Base-by-base conservation (phyloP, 2,113 vertebrate species). In the Polyodon spathula region DNA sequence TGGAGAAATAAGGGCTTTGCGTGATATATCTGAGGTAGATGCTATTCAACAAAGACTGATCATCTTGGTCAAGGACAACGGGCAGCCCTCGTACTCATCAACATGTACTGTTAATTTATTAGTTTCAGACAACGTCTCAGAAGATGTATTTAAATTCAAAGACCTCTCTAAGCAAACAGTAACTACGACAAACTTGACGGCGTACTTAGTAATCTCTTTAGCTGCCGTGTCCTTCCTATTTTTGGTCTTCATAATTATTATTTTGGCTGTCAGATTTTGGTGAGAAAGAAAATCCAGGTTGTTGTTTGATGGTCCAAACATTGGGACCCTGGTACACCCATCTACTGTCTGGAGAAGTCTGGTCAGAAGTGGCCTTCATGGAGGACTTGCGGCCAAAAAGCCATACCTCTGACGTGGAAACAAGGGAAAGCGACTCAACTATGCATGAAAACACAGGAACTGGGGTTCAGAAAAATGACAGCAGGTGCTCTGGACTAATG, bases 1-100 rank as follows among this genome's bases (percentile, higher is more conserved):
- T 2, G 74, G 74, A 17, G 72, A 72, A 48, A 74, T 76, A 63
- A 72, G 65, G 52, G 56, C 60, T 4, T 56, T 65, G 15, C 56
- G 74, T 41, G 66, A 68, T 38, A 60, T 76, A 60, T 62, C 68
- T 65, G 66, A 77, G 56, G 68, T 62, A 63, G 73, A 73, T 43
- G 60, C 4, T 17, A 76, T 62, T 27, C 66, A 68, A 37, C 71
- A 76, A 27, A 71, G 57, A 17, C 69, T 71, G 37, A 40, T 71
- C 6, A 27, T 74, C 42, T 54, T 61, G 44, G 59, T 66, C 9
- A 69, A 65, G 43, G 72, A 74, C 60, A 74, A 63, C 16, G 69
- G 72, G 51, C 55, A 59, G 8, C 55, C 67, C 8, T 54, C 67
- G 37, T 52, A 68, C 5, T 68, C 73, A 59, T 41, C 63, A 14